phyloP scores from a whole-genome alignment of 1,140 invertebrate species.

The Drosophila sucinea region DNA sequence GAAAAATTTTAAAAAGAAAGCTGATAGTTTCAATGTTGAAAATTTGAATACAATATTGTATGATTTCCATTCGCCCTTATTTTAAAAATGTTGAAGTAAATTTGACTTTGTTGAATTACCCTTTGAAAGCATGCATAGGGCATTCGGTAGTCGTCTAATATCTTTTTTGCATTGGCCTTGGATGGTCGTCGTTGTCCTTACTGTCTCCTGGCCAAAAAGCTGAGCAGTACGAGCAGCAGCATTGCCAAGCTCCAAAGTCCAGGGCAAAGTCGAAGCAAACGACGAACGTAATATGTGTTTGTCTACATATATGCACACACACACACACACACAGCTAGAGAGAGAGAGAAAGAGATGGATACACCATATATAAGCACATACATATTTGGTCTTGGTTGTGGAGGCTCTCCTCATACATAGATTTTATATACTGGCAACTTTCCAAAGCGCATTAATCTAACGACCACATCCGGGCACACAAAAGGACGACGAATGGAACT shows the following conservation, averaged over 20 bases:
- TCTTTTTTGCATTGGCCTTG: not conserved
- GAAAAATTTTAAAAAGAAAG: no score
- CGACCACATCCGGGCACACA: conserved; percentile 77
- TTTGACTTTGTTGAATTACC: no score
- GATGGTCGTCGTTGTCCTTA: conserved; percentile 20
- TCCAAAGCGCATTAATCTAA: conserved; percentile 80
- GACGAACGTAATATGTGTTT: conserved; percentile 36
- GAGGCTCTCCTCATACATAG: conserved; percentile 60
- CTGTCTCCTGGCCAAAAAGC: conserved; percentile 35
- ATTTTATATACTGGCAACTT: conserved; percentile 79
- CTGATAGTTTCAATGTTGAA: no score
- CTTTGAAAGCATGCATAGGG: not conserved
- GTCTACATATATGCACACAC: conserved; percentile 25
- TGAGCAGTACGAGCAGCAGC: not conserved
- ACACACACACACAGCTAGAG: conserved; percentile 16
- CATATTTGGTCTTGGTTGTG: conserved; percentile 28
- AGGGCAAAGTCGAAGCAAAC: conserved; percentile 11
- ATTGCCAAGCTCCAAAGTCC: conserved; percentile 30
- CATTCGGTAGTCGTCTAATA: not conserved
- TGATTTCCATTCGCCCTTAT: no score
- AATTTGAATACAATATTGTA: no score
- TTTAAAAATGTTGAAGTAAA: no score
- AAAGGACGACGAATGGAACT: conserved; percentile 26
- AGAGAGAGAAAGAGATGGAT: not conserved
- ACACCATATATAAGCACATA: not conserved